Percentiles rank a stretch among this genome's conserved stretches.
phyloP scores from a whole-genome alignment of 2,797 vertebrate species.

The Amazona finschi region DNA sequence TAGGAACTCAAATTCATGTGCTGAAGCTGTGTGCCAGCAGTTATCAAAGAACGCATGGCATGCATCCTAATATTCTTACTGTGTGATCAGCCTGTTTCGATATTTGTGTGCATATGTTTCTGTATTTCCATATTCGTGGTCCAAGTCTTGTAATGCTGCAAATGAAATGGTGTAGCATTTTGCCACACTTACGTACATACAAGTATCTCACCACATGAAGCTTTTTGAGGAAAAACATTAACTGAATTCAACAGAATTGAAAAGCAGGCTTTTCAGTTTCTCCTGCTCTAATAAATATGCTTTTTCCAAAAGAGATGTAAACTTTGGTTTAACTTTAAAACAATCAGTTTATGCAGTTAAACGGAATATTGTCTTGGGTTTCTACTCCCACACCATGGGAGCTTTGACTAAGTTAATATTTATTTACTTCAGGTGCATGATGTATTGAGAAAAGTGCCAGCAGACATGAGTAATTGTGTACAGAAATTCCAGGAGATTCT shows the following conservation, averaged over 20 bases:
- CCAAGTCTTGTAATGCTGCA: neutral
- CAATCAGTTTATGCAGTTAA: neutral
- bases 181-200: neutral
- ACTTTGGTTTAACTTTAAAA: neutral
- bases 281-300: neutral
- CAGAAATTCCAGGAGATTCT: neutral
- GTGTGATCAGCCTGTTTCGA: neutral
- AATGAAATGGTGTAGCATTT: neutral
- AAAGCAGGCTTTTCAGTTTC: neutral
- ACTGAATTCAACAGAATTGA: neutral
- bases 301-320: neutral
- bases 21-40: constrained; percentile 17
- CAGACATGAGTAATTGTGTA: neutral
- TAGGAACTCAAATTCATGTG: constrained; percentile 18
- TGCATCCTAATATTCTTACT: constrained; percentile 1
- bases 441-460: neutral
- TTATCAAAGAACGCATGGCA: constrained; percentile 32
- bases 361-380: neutral
- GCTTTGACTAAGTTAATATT: neutral
- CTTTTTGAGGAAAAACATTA: neutral
- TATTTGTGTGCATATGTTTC: neutral
- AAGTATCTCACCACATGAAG: neutral
- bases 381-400: neutral
- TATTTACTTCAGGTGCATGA: neutral
- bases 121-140: neutral